Evolutionary conservation across 1,140 invertebrate genomes (phyloP), one percentile per base, ranked within the genome.

Genomic region (Piezodorus guildinii): DNA sequence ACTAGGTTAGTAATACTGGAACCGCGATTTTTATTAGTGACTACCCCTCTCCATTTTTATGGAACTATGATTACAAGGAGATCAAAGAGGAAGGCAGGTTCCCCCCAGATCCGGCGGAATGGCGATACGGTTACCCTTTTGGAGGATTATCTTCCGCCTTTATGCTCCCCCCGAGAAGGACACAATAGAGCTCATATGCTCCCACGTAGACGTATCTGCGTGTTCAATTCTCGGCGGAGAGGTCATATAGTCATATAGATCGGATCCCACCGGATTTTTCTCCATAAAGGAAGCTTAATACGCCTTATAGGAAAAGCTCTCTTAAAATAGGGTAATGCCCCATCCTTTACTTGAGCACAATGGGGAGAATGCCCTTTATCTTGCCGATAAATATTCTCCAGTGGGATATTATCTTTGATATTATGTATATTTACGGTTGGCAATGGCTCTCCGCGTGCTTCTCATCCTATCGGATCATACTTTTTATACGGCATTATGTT

Each of bases 321-420:
- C 23, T 25, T 56, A 56, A 56, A 56, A 56, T 56, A 56, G 52
- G 52, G 52, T 56, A 23, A 25, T 23, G 23, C 52, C 19, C 52
- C 52, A 15, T 23, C 6, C 23, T 56, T 25, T 23, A 56, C 19
- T 6, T 23, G 10, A 1, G 2, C 5, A 56, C 52, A 56, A 56
- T 56, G 23, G 52, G 14, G 52, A 19, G 19, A n/a, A 5, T 23
- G 19, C 34, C 17, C 52, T 21, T 56, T 56, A 56, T 56, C 52
- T 23, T n/a, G 17, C 17, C 52, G 52, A 56, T 56, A 56, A 56
- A 56, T 56, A 56, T 56, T 23, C 19, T 23, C 23, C 19, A 56
- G 23, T 25, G 27, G 62, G 43, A 63, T 52, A 63, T 27, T 52
- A 63, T 49, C 23, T 49, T 25, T 16, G n/a, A 43, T 44, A 27